Evolutionary conservation across 2,888 invertebrate genomes (phyloP).

Genomic region (Drosophila histrio): DNA sequence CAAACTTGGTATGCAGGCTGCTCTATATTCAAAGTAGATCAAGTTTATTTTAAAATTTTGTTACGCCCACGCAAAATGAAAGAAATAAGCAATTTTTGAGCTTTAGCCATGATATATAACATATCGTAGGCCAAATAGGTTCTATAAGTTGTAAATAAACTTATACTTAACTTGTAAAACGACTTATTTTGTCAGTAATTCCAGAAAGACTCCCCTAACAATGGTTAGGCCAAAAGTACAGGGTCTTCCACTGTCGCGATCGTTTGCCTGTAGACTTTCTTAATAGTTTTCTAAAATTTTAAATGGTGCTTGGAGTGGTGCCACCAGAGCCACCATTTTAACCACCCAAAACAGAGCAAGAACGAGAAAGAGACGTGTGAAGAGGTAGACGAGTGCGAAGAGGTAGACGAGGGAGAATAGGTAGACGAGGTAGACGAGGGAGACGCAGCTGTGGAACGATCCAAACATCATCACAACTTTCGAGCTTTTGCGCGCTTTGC

Average conservation of each 20-base stretch:
- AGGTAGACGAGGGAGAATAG: background rate
- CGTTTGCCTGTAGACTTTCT: no score
- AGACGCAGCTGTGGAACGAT: slow-evolving; percentile 4
- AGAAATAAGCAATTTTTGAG: no score
- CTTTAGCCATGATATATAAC: no score
- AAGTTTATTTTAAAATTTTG: no score
- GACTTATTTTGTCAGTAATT: no score
- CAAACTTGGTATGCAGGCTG: background rate
- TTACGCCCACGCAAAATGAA: no score
- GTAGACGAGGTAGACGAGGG: background rate
- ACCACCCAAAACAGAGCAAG: slow-evolving; percentile 22
- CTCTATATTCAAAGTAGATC: background rate
- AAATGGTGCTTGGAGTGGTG: slow-evolving; percentile 28
- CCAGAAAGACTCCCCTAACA: no score
- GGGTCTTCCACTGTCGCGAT: background rate
- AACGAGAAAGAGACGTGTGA: background rate
- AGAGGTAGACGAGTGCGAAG: background rate
- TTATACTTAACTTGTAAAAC: no score
- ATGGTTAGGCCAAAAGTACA: background rate
- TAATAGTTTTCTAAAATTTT: background rate
- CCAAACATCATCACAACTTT: background rate
- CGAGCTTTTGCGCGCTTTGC: slow-evolving; percentile 8
- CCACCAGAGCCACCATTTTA: slow-evolving; percentile 26
- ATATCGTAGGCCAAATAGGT: no score
- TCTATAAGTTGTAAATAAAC: no score